Base-by-base conservation (phyloP, 2,113 vertebrate species). In the Osmerus eperlanus region DNA sequence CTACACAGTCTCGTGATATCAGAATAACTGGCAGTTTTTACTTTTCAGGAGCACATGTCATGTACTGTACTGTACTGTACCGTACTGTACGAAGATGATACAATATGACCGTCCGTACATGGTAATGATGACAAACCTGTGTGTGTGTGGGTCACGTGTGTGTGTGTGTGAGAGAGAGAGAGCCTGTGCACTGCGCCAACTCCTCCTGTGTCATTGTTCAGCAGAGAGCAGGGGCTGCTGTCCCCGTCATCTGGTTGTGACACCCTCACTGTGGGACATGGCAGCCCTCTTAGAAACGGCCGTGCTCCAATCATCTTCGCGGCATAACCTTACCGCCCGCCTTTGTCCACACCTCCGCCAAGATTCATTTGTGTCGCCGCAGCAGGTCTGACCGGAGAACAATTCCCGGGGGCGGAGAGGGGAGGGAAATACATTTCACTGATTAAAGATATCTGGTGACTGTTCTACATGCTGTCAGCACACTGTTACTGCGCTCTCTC, bases 371-470 rank as follows among this genome's bases (percentile, higher is more conserved):
- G 87, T 92, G 90, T 92, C 81, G 82, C 81, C 82, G 76, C 79
- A 85, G 90, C 89, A 88, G 84, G 86, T 92, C 86, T 88, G 88
- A 91, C 86, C 85, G 86, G 83, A 67, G 84, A 88, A 90, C 84
- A 91, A 87, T 90, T 87, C 83, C 81, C 76, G 23, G 55, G 84
- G 7, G 83, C 78, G 73, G 83, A 88, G 85, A 80, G 78, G 84
- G 81, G 81, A 83, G 78, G 78, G 23, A 23, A 89, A 89, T 88
- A 86, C 86, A 90, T 90, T 90, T 91, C 82, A 87, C 88, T 91
- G 91, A 92, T 92, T 92, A 92, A 91, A 91, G 86, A 87, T 89
- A 91, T 90, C 89, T 86, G 84, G 81, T 87, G 85, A 87, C 89
- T 88, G 85, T 83, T 85, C 82, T 88, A 81, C 79, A 85, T 84